phyloP scores from a whole-genome alignment of 2,888 invertebrate genomes.

The Tiliacea aurago region DNA sequence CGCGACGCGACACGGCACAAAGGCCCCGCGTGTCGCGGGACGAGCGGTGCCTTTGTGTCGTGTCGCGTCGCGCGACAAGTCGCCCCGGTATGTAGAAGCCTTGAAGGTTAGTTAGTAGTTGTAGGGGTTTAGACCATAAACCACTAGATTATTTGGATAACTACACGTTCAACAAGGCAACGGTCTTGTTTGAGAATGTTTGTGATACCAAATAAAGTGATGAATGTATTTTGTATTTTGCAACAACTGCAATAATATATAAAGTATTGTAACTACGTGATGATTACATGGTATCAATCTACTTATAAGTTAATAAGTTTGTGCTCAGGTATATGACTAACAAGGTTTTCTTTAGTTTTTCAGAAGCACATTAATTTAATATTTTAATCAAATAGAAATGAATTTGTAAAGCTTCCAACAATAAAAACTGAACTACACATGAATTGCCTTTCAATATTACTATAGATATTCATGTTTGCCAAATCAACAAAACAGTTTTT shows the following conservation, averaged over 20 bases:
- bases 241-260: not conserved
- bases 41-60: no score
- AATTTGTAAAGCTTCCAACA: no score
- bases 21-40: no score
- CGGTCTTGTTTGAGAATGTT: not conserved
- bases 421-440: no score
- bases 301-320: no score
- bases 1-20: no score
- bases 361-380: no score
- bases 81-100: no score
- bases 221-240: not conserved
- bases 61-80: no score
- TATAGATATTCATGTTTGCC: not conserved
- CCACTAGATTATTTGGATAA: constrained; percentile 5
- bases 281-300: not conserved
- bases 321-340: not conserved
- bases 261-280: not conserved
- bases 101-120: constrained; percentile 50
- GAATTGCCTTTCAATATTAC: no score
- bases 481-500: not conserved
- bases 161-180: not conserved
- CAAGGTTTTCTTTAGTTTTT: no score
- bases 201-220: constrained; percentile 1
- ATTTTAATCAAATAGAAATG: no score
- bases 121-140: constrained; percentile 13